A percentile compares a stretch with the other conserved stretches of the same genome.
phyloP scores from a whole-genome alignment of 2,888 invertebrate species.

The Phalera bucephala region DNA sequence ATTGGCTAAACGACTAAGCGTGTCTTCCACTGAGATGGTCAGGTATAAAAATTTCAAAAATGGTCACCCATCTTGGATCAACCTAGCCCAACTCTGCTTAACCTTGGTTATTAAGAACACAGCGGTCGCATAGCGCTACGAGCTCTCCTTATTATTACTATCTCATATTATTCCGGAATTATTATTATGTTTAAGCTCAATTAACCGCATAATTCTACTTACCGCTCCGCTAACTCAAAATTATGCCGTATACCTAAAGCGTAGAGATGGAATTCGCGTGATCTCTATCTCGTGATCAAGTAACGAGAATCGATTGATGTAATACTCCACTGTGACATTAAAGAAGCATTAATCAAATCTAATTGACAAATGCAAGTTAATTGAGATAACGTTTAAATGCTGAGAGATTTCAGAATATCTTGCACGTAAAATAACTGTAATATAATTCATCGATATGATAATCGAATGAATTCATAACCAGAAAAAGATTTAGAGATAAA shows the following conservation, averaged over 20 bases:
- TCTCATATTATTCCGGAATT: too few species aligned
- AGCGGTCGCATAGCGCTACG: too few species aligned
- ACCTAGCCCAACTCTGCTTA: too few species aligned
- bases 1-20: too few species aligned
- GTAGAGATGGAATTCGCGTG: background rate
- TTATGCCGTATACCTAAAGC: background rate
- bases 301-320: slow-evolving; percentile 3
- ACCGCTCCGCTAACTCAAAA: background rate
- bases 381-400: slow-evolving; percentile 1
- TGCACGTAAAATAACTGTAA: background rate
- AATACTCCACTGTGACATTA: background rate
- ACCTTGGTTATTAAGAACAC: too few species aligned
- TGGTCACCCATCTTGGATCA: too few species aligned
- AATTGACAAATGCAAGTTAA: slow-evolving; percentile 4
- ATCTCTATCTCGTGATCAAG: background rate
- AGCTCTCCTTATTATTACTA: too few species aligned
- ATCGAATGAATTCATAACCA: background rate
- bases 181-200: background rate
- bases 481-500: too few species aligned
- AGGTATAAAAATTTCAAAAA: too few species aligned
- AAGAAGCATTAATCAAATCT: slow-evolving; percentile 1
- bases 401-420: background rate
- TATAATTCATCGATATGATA: background rate
- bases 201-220: background rate
- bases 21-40: too few species aligned